Conservation (phyloP, 1,140 invertebrate genomes). For the Eriosoma lanigerum region DNA sequence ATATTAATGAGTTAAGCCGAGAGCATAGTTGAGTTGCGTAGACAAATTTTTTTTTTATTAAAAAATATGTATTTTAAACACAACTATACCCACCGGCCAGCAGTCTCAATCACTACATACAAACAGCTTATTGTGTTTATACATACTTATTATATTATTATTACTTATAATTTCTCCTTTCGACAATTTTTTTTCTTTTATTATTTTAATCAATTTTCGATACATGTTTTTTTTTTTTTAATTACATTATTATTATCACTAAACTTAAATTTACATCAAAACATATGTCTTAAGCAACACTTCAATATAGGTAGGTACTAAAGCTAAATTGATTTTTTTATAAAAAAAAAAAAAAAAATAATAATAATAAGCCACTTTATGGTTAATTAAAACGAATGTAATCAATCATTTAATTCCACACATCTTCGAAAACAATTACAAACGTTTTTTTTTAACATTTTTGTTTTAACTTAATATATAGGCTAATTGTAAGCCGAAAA, state of each 20-base stretch:
- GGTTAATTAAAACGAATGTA: not conserved
- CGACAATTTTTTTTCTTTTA: not conserved
- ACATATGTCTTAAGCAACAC: constrained; percentile 18
- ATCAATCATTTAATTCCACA: not conserved
- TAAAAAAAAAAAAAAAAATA: constrained; percentile 3
- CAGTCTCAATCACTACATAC: constrained; percentile 40
- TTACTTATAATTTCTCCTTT: constrained; percentile 29
- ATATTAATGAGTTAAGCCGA: constrained; percentile 32
- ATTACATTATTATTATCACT: constrained; percentile 8
- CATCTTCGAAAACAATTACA: not conserved
- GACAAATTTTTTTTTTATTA: not conserved
- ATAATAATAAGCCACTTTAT: not conserved
- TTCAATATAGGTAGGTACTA: not conserved
- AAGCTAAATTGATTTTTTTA: constrained; percentile 15
- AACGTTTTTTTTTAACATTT: not conserved
- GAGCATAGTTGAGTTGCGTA: not conserved
- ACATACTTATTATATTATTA: constrained; percentile 20
- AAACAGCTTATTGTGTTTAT: constrained; percentile 18
- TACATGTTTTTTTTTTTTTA: not conserved
- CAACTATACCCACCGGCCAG: constrained; percentile 12
- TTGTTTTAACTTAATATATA: not conserved
- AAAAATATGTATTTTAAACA: not conserved
- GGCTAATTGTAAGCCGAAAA: constrained; percentile 5
- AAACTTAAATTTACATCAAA: constrained; percentile 14
- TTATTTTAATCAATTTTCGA: not conserved